These are phyloP conservation scores for Sisyra nigra DNA, from an alignment of 2,888 invertebrate species.

Conservation along the genomic window DNA sequence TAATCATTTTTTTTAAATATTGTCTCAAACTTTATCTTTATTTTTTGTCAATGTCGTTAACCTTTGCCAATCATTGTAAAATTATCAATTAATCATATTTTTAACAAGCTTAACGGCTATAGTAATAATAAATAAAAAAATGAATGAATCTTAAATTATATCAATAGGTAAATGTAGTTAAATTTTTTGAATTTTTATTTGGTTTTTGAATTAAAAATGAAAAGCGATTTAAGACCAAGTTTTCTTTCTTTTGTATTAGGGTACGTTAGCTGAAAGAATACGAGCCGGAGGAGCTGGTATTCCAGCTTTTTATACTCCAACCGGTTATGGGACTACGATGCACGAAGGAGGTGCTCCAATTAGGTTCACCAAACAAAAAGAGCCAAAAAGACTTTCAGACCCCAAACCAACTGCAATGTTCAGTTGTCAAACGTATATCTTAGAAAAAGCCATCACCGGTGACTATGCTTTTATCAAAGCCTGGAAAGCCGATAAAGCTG, in stretches of 20 bases:
- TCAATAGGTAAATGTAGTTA: too few species aligned
- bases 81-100: too few species aligned
- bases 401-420: conserved; percentile 58
- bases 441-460: conserved; percentile 93
- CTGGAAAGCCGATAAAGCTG: conserved; percentile 87
- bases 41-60: too few species aligned
- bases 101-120: too few species aligned
- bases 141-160: too few species aligned
- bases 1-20: too few species aligned
- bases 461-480: conserved; percentile 95
- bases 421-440: conserved; percentile 72
- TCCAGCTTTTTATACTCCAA: conserved; percentile 96
- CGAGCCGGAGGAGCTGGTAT: conserved; percentile 94
- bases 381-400: conserved; percentile 62
- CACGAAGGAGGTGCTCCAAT: conserved; percentile 94
- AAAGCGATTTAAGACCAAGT: too few species aligned
- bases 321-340: conserved; percentile 90
- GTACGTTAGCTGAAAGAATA: conserved; percentile 89
- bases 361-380: conserved; percentile 65
- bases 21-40: too few species aligned
- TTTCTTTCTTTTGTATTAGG: conserved; percentile 31
- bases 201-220: too few species aligned
- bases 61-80: too few species aligned
- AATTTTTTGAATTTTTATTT: too few species aligned
- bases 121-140: too few species aligned